phyloP scores from a whole-genome alignment of 1,140 invertebrate species.

The Colletes latitarsis region DNA sequence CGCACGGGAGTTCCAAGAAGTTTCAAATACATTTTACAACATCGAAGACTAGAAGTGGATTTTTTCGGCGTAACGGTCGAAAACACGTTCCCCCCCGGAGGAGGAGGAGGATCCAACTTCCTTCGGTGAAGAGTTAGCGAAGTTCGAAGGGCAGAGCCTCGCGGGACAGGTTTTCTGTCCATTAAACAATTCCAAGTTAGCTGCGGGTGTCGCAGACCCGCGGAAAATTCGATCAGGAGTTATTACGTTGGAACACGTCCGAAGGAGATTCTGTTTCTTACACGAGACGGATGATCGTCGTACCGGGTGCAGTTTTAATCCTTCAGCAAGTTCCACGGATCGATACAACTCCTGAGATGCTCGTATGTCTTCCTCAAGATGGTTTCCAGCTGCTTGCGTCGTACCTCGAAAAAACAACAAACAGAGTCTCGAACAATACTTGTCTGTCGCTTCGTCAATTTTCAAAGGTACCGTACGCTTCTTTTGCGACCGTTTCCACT shows the following conservation, averaged over 20 bases:
- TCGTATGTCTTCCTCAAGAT: background rate
- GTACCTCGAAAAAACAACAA: background rate
- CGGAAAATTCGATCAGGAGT: background rate
- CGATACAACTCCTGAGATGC: background rate
- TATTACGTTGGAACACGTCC: background rate
- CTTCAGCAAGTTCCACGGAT: constrained; percentile 3
- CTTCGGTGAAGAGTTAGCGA: background rate
- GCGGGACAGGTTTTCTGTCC: background rate
- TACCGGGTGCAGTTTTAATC: constrained; percentile 38
- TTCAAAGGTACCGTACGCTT: background rate
- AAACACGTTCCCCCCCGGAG: background rate
- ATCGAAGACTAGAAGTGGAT: too few relatives aligned
- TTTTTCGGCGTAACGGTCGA: background rate
- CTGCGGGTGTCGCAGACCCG: background rate
- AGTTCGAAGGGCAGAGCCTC: background rate
- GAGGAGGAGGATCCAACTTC: background rate
- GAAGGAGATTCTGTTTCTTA: background rate
- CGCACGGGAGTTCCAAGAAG: too few relatives aligned
- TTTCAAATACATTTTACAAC: too few relatives aligned
- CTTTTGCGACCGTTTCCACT: background rate
- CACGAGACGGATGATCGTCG: background rate
- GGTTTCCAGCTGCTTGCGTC: background rate
- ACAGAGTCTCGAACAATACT: background rate
- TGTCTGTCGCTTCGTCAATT: background rate
- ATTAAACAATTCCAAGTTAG: background rate